phyloP scores from a whole-genome alignment of 2,113 vertebrate genomes.

The Bubo bubo region DNA sequence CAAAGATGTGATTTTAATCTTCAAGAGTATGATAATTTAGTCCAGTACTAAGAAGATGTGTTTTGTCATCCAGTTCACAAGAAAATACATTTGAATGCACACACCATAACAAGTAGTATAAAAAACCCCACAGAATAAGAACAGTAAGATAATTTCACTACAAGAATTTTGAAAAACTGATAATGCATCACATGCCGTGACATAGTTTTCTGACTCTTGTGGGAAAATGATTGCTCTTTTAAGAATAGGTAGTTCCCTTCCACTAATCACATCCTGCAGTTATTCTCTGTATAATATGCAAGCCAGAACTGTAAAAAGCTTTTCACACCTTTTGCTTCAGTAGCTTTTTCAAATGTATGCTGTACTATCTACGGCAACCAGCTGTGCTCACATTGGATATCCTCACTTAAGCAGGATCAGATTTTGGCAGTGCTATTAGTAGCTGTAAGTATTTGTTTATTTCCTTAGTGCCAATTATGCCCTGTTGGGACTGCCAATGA shows the following conservation, averaged over 20 bases:
- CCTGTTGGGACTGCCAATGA: background rate
- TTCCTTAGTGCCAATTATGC: background rate
- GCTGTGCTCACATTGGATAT: conserved; percentile 45
- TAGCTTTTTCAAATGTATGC: conserved; percentile 8
- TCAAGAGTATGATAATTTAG: background rate
- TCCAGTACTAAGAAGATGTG: background rate
- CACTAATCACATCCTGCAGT: conserved; percentile 23
- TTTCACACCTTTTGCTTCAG: conserved; percentile 55
- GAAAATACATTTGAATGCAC: background rate
- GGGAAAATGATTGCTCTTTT: background rate
- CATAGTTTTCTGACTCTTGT: background rate
- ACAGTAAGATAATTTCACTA: conserved; percentile 23
- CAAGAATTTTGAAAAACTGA: background rate
- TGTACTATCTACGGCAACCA: conserved; percentile 15
- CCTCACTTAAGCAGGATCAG: conserved; percentile 49
- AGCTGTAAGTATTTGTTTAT: conserved; percentile 20
- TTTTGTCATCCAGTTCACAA: background rate
- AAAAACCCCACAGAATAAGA: background rate
- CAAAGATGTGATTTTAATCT: background rate
- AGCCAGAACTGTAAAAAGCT: conserved; percentile 22
- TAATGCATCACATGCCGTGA: background rate
- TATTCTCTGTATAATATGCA: conserved; percentile 9
- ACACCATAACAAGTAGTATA: background rate
- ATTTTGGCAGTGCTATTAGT: conserved; percentile 26
- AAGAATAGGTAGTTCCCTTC: background rate